Evolutionary conservation across 2,888 invertebrate genomes (phyloP).

Genomic region (Agrotis puta): DNA sequence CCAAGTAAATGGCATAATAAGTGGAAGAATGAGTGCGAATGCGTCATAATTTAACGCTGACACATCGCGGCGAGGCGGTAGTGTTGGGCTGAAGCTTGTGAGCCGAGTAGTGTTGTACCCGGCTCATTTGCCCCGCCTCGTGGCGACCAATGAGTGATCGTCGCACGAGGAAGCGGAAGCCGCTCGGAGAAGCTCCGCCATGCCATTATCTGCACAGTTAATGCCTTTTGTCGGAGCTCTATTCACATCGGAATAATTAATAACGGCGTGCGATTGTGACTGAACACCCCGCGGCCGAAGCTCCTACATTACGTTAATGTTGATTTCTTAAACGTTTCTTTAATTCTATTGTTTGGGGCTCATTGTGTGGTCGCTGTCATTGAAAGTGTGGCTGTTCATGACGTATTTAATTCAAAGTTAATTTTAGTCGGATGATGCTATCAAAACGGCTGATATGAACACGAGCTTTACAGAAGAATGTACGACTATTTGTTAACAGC

Average conservation of each 20-base stretch:
- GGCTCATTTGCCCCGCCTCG: slow-evolving; percentile 61
- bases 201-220: slow-evolving; percentile 82
- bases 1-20: slow-evolving; percentile 47
- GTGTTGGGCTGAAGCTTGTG: slow-evolving; percentile 28
- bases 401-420: slow-evolving; percentile 31
- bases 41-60: slow-evolving; percentile 57
- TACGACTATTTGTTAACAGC: slow-evolving; percentile 13
- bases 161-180: slow-evolving; percentile 69
- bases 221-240: slow-evolving; percentile 80
- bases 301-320: slow-evolving; percentile 62
- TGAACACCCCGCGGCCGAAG: slow-evolving; percentile 66
- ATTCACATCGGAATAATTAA: slow-evolving; percentile 85
- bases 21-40: slow-evolving; percentile 51
- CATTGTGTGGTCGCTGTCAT: slow-evolving; percentile 40
- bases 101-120: slow-evolving; percentile 31
- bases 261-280: slow-evolving; percentile 77
- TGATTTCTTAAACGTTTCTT: slow-evolving; percentile 66
- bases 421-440: background rate
- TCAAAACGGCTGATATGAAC: background rate
- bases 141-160: slow-evolving; percentile 72
- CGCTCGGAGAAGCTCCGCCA: slow-evolving; percentile 66
- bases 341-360: slow-evolving; percentile 56
- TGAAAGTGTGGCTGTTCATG: slow-evolving; percentile 26
- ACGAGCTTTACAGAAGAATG: slow-evolving; percentile 18
- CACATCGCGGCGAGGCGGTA: slow-evolving; percentile 29